Evolutionary conservation across 2,888 invertebrate species (phyloP).

Genomic region (Pristionchus arcanus): DNA sequence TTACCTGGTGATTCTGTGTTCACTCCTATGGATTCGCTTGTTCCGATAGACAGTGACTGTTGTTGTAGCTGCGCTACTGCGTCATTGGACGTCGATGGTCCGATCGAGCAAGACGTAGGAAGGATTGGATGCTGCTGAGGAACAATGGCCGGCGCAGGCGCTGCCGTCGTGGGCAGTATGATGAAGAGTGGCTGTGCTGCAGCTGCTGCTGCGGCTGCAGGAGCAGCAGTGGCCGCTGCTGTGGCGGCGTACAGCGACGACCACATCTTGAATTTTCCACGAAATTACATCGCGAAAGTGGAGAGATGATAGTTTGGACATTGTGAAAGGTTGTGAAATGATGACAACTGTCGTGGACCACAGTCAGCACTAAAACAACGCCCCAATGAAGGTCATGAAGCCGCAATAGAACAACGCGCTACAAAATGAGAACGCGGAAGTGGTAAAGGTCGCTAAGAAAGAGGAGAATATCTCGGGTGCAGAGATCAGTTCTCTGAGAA

Average conservation of each 20-base stretch:
- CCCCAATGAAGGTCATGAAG: too few species aligned
- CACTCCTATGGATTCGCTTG: too few species aligned
- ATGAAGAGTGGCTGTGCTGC: background rate
- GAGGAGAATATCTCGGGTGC: background rate
- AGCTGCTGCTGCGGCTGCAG: background rate
- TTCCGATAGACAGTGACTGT: too few species aligned
- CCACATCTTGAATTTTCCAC: background rate
- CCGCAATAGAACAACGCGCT: too few species aligned
- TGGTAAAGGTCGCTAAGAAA: background rate
- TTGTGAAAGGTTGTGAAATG: too few species aligned
- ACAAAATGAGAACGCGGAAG: background rate
- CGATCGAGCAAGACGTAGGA: background rate
- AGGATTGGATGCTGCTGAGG: background rate
- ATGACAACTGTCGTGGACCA: too few species aligned
- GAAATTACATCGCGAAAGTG: too few species aligned
- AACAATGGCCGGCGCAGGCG: background rate
- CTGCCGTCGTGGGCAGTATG: background rate
- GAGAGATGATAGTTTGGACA: too few species aligned
- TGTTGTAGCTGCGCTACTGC: background rate
- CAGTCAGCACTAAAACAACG: too few species aligned
- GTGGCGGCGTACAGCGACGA: background rate
- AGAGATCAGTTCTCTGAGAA: background rate
- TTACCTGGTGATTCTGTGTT: too few species aligned
- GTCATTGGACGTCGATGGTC: background rate
- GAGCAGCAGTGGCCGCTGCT: background rate